These are phyloP conservation scores for Gymnarchus niloticus DNA, from an alignment of 2,113 vertebrate genomes.

Conservation along the genomic window DNA sequence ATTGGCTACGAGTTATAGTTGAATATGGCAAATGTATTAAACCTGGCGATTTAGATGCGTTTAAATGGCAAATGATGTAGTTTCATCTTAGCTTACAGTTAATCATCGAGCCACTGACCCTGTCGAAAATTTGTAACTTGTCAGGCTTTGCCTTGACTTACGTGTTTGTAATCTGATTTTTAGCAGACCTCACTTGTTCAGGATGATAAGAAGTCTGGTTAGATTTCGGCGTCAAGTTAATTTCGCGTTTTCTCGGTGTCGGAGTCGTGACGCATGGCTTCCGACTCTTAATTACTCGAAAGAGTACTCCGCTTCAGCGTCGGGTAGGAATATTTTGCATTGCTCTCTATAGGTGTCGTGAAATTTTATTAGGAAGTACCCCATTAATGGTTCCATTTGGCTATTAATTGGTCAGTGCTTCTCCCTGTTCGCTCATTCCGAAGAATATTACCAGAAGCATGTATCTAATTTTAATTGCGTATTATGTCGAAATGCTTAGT, in stretches of 20 bases:
- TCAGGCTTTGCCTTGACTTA: neutral
- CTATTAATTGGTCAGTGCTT: neutral
- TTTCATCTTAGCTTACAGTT: too few relatives aligned
- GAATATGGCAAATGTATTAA: neutral
- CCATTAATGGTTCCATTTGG: neutral
- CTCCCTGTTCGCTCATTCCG: neutral
- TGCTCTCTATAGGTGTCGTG: neutral
- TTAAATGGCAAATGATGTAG: neutral
- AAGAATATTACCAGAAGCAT: neutral
- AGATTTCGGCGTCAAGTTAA: constrained; percentile 35
- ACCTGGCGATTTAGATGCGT: neutral
- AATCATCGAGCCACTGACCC: neutral
- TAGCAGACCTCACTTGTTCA: neutral
- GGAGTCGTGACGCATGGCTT: constrained; percentile 16
- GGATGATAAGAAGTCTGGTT: constrained; percentile 49
- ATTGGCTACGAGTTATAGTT: neutral
- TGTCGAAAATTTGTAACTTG: neutral
- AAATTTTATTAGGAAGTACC: neutral
- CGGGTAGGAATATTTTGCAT: constrained; percentile 42
- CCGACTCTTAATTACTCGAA: constrained; percentile 4
- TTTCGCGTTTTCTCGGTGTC: constrained; percentile 24
- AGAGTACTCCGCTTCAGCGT: constrained; percentile 41
- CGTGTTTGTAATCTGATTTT: neutral
- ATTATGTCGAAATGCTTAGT: neutral
- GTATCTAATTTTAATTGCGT: neutral